These are phyloP conservation scores for Sterna hirundo DNA, from an alignment of 2,113 vertebrate genomes.

Conservation along the genomic window DNA sequence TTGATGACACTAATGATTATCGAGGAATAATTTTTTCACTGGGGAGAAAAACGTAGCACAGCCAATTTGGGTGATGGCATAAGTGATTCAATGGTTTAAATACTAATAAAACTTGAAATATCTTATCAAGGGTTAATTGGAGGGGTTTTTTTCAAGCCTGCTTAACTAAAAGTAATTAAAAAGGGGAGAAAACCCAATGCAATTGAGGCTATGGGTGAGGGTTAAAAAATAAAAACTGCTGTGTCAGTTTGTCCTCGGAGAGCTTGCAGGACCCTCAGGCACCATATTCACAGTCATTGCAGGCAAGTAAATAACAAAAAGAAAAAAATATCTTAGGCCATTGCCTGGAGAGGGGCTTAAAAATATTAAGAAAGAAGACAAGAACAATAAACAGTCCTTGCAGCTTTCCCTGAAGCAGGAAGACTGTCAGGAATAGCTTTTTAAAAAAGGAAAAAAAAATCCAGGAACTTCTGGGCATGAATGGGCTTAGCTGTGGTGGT, in stretches of 20 bases:
- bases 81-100: constrained; percentile 19
- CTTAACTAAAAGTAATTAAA: constrained; percentile 12
- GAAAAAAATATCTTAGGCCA: constrained; percentile 22
- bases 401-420: constrained; percentile 45
- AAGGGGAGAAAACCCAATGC: background rate
- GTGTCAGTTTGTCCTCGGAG: constrained; percentile 34
- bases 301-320: constrained; percentile 40
- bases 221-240: constrained; percentile 39
- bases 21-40: background rate
- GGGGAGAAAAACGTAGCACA: background rate
- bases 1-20: constrained; percentile 39
- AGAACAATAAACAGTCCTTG: constrained; percentile 37
- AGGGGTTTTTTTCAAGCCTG: background rate
- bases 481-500: constrained; percentile 7
- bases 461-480: constrained; percentile 24
- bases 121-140: background rate
- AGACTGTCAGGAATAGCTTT: constrained; percentile 8
- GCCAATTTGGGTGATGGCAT: background rate
- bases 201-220: background rate
- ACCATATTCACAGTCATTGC: background rate
- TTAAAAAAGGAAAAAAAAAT: background rate
- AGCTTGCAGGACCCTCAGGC: constrained; percentile 33
- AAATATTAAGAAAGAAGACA: constrained; percentile 34
- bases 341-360: constrained; percentile 58
- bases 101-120: constrained; percentile 16